Conservation (phyloP, 2,113 vertebrate genomes). For the Sialia sialis region DNA sequence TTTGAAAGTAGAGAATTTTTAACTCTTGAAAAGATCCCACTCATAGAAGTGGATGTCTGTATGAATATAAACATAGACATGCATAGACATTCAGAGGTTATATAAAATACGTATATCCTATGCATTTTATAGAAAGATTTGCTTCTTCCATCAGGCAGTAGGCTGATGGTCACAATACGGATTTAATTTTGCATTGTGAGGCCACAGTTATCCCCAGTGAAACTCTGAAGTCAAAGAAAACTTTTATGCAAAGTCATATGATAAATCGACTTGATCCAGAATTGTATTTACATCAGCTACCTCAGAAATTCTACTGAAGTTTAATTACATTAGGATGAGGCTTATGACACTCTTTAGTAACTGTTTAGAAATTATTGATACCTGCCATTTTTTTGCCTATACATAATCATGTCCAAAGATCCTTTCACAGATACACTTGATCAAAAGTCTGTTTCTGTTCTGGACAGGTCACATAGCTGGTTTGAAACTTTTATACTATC, state of each 20-base stretch:
- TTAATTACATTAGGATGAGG: not conserved
- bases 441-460: not conserved
- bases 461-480: not conserved
- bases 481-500: not conserved
- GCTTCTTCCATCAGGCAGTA: not conserved
- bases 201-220: not conserved
- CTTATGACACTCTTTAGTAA: not conserved
- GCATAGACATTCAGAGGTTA: not conserved
- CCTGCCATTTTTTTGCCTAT: not conserved
- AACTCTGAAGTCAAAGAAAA: not conserved
- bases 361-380: not conserved
- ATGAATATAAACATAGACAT: not conserved
- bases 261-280: not conserved
- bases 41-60: not conserved
- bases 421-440: not conserved
- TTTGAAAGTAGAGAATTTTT: conserved; percentile 17
- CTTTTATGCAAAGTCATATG: not conserved
- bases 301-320: not conserved
- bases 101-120: not conserved
- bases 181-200: not conserved
- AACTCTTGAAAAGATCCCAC: not conserved
- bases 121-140: not conserved
- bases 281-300: not conserved
- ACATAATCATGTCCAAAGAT: not conserved
- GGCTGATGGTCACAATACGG: not conserved